Evolutionary conservation across 2,797 vertebrate genomes (phyloP).

Genomic region (Zalophus californianus): DNA sequence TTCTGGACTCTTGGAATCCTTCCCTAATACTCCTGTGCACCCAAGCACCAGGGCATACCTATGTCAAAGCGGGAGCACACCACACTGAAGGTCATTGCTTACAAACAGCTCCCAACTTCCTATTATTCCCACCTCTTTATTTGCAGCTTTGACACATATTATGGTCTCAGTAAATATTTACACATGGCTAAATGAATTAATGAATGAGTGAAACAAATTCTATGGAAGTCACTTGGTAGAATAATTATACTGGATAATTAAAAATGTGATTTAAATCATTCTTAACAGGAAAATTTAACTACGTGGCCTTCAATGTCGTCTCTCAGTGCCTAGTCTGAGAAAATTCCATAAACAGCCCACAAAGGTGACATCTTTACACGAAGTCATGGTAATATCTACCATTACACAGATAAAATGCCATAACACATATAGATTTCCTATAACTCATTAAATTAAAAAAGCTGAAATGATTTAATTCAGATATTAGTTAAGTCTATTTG

Average conservation of each 20-base stretch:
- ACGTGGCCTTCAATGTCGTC: not conserved
- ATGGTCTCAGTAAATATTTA: not conserved
- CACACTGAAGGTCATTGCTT: not conserved
- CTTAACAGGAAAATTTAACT: not conserved
- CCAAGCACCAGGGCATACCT: not conserved
- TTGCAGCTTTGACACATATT: not conserved
- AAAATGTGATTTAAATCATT: constrained; percentile 8
- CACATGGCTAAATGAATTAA: not conserved
- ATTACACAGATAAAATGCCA: not conserved
- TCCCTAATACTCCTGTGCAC: not conserved
- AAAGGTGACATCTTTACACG: not conserved
- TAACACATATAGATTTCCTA: not conserved
- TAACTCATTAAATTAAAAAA: not conserved
- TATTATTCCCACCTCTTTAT: not conserved
- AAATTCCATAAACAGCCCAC: not conserved
- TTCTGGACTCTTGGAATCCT: not conserved
- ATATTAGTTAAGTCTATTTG: not conserved
- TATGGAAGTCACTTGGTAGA: not conserved
- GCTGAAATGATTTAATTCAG: not conserved
- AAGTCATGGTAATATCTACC: not conserved
- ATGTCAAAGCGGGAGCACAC: not conserved
- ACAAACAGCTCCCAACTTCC: not conserved
- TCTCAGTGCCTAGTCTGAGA: not conserved
- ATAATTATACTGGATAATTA: not conserved
- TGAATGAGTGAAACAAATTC: not conserved